A percentile compares a stretch with the other conserved stretches of the same genome.
These are phyloP conservation scores for Hetaerina americana DNA, from an alignment of 1,140 invertebrate genomes.

Conservation along the genomic window DNA sequence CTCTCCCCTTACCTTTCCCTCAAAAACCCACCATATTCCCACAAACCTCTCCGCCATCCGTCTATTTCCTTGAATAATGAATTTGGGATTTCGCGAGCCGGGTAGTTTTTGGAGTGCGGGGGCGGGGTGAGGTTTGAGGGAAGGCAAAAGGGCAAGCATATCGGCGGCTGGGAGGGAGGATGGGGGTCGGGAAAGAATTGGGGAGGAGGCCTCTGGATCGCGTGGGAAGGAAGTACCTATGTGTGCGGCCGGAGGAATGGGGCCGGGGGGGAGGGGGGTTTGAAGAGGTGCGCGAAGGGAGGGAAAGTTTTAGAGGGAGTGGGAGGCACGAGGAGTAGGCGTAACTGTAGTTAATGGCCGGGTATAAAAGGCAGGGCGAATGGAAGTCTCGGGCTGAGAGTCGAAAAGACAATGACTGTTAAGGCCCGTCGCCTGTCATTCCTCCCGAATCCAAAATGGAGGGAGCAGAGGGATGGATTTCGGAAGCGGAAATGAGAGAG, in stretches of 20 bases:
- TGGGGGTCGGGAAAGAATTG: too few species aligned
- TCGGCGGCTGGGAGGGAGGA: too few species aligned
- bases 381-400: neutral
- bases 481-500: neutral
- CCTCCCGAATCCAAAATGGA: neutral
- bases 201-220: too few species aligned
- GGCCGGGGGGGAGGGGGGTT: too few species aligned
- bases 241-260: too few species aligned
- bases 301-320: neutral
- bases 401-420: neutral
- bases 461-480: neutral
- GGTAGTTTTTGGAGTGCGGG: neutral
- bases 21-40: neutral
- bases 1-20: too few species aligned
- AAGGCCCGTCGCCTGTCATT: neutral
- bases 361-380: neutral
- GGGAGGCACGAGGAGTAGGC: neutral
- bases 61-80: neutral
- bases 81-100: neutral
- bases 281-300: neutral
- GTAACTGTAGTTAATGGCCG: neutral
- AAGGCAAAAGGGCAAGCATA: too few species aligned
- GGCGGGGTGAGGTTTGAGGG: neutral
- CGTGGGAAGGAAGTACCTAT: too few species aligned
- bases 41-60: neutral